These are phyloP conservation scores for Tribolium castaneum DNA, from an alignment of 1,140 invertebrate species.

Conservation along the genomic window DNA sequence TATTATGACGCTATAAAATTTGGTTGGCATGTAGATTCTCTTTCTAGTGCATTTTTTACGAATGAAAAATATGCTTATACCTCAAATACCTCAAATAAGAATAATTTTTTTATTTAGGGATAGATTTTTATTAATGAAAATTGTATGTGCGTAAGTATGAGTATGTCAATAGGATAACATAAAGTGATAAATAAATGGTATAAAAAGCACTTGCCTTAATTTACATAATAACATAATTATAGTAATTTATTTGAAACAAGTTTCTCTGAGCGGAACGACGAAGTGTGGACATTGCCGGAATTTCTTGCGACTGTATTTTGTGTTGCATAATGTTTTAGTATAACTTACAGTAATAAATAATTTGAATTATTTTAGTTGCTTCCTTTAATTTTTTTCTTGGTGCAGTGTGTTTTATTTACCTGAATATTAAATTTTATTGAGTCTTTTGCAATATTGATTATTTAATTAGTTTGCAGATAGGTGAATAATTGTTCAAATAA, in stretches of 20 bases:
- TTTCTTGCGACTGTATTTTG: neutral
- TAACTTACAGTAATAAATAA: neutral
- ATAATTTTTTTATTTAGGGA: too few species aligned
- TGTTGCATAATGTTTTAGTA: neutral
- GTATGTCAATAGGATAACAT: neutral
- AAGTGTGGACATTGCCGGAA: neutral
- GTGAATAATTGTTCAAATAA: neutral
- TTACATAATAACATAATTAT: neutral
- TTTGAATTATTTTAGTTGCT: neutral
- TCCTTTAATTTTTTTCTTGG: neutral
- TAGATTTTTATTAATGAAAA: neutral
- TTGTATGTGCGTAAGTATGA: neutral
- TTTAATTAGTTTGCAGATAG: neutral
- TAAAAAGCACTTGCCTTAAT: neutral
- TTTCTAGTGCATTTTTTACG: too few species aligned
- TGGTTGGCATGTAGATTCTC: too few species aligned
- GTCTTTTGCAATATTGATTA: neutral
- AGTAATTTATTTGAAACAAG: neutral
- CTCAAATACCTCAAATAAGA: neutral
- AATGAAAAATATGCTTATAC: too few species aligned
- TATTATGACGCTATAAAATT: too few species aligned
- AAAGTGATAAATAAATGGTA: neutral
- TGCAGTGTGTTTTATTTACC: neutral
- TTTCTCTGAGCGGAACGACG: neutral
- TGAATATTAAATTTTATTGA: neutral